These are phyloP conservation scores for Pardosa pseudoannulata DNA, from an alignment of 2,888 invertebrate species.

Conservation along the genomic window DNA sequence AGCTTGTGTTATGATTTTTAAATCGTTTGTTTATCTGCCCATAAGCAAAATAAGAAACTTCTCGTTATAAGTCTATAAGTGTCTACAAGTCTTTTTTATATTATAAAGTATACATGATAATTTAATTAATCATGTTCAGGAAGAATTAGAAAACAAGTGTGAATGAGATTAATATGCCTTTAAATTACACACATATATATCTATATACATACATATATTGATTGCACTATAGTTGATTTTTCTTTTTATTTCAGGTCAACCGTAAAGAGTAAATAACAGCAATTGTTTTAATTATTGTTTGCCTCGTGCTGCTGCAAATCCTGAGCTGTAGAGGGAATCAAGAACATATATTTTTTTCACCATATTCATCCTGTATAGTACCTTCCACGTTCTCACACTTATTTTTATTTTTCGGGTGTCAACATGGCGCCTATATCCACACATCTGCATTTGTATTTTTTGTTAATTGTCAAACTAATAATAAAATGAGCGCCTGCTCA, in stretches of 20 bases:
- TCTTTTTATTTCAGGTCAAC: neutral
- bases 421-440: neutral
- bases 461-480: constrained; percentile 25
- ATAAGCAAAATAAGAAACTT: too few species aligned
- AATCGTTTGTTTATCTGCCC: too few species aligned
- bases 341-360: constrained; percentile 23
- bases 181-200: too few species aligned
- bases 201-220: too few species aligned
- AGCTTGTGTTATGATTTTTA: too few species aligned
- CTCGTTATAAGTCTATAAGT: too few species aligned
- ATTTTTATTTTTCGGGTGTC: constrained; percentile 5
- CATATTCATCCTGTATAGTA: constrained; percentile 57
- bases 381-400: constrained; percentile 39
- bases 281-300: neutral
- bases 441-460: constrained; percentile 17
- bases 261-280: neutral
- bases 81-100: too few species aligned
- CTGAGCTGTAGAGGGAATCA: neutral
- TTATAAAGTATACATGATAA: too few species aligned
- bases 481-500: constrained; percentile 57
- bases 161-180: too few species aligned
- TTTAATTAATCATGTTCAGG: too few species aligned
- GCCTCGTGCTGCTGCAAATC: neutral
- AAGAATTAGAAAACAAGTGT: too few species aligned
- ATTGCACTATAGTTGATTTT: too few species aligned